phyloP scores from a whole-genome alignment of 2,888 invertebrate genomes.

The Ophion ventricosus region DNA sequence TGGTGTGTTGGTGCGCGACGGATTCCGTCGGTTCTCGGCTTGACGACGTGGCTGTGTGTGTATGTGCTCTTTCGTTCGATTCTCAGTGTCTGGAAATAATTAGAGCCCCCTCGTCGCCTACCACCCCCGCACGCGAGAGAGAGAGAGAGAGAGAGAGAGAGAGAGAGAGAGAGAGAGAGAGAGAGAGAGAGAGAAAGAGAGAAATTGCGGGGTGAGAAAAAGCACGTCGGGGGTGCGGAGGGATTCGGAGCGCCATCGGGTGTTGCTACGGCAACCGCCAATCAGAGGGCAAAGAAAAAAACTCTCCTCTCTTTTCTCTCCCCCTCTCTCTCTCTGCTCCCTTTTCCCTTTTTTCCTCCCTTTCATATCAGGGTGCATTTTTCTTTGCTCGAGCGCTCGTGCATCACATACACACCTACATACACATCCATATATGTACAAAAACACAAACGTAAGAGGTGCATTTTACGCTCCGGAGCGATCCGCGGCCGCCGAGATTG shows the following conservation, averaged over 20 bases:
- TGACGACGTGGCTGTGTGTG: constrained; percentile 21
- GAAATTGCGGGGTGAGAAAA: constrained; percentile 38
- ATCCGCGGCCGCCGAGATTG: constrained; percentile 60
- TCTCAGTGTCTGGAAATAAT: constrained; percentile 84
- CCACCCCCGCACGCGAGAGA: constrained; percentile 57
- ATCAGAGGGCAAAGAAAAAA: constrained; percentile 83
- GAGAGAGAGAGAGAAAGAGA: constrained; percentile 7
- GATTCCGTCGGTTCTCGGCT: constrained; percentile 36
- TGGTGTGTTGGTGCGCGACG: constrained; percentile 4
- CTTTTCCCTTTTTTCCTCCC: constrained; percentile 32
- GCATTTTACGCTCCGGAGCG: constrained; percentile 59
- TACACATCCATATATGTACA: constrained; percentile 58
- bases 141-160: constrained; percentile 29
- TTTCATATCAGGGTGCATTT: constrained; percentile 64
- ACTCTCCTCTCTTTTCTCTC: constrained; percentile 75
- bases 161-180: constrained; percentile 5
- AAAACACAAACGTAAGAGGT: constrained; percentile 36
- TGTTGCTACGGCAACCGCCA: constrained; percentile 84
- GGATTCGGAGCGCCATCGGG: constrained; percentile 74
- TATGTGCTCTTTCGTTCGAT: constrained; percentile 80
- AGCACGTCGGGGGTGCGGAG: constrained; percentile 34
- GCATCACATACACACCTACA: constrained; percentile 59
- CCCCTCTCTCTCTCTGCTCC: not conserved
- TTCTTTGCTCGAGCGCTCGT: constrained; percentile 65
- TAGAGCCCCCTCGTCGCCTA: constrained; percentile 76